Conservation (phyloP, 2,797 vertebrate species). For the Chanos chanos region DNA sequence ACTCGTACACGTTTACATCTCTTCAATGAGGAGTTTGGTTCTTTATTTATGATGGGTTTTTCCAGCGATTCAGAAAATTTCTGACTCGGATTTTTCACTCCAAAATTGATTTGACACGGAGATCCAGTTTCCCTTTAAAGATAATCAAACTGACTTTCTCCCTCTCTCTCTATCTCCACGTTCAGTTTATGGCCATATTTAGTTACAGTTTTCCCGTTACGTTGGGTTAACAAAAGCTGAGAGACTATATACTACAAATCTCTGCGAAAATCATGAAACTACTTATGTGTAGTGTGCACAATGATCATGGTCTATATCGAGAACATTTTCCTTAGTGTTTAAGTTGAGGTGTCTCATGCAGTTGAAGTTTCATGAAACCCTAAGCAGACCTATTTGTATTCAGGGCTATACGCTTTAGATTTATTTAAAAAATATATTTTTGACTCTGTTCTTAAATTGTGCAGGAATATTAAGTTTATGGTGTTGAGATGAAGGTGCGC, state of each 20-base stretch:
- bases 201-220: slow-evolving; percentile 66
- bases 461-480: no score
- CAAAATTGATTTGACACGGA: slow-evolving; percentile 77
- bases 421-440: no score
- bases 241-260: slow-evolving; percentile 7
- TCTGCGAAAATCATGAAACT: neutral
- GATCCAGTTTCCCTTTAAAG: slow-evolving; percentile 80
- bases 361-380: no score
- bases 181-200: slow-evolving; percentile 71
- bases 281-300: no score
- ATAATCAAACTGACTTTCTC: slow-evolving; percentile 76
- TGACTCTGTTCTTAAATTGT: no score
- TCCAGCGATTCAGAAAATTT: slow-evolving; percentile 66
- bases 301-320: no score
- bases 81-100: slow-evolving; percentile 69
- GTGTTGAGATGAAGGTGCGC: no score
- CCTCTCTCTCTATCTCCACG: slow-evolving; percentile 59
- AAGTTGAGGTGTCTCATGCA: no score
- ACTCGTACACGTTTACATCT: slow-evolving; percentile 52
- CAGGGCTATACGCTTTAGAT: no score
- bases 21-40: slow-evolving; percentile 54
- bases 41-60: slow-evolving; percentile 66
- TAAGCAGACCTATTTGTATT: no score
- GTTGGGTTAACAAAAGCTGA: slow-evolving; percentile 35
- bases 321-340: no score